A percentile compares a stretch with the other conserved stretches of the same genome.
Evolutionary conservation across 2,797 vertebrate species (phyloP).

Genomic region (Tadarida brasiliensis): DNA sequence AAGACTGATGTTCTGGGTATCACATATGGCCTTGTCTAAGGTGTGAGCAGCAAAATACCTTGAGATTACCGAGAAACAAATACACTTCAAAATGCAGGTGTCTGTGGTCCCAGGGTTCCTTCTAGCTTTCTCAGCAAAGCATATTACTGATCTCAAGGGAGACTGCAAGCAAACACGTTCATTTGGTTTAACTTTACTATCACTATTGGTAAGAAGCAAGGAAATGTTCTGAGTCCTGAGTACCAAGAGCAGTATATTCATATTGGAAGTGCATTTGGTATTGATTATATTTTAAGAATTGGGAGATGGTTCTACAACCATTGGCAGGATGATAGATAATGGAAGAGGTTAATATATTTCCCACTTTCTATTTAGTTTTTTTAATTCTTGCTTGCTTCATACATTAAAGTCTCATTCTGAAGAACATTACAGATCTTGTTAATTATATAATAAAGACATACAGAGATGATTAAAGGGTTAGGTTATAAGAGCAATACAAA

Average conservation of each 20-base stretch:
- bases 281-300: conserved; percentile 52
- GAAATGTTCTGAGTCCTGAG: neutral
- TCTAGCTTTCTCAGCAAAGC: neutral
- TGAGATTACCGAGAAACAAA: neutral
- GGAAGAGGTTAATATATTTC: neutral
- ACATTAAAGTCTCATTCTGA: neutral
- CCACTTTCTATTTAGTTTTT: neutral
- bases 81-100: neutral
- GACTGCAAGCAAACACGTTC: neutral
- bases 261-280: neutral
- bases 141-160: neutral
- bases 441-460: neutral
- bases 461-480: neutral
- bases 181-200: neutral
- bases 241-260: neutral
- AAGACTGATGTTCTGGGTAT: neutral
- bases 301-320: neutral
- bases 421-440: neutral
- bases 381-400: neutral
- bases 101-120: neutral
- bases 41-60: neutral
- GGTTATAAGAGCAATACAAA: neutral
- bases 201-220: neutral
- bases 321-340: neutral
- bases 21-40: too few relatives aligned